phyloP scores from a whole-genome alignment of 2,113 vertebrate species.

The Zosterops lateralis region DNA sequence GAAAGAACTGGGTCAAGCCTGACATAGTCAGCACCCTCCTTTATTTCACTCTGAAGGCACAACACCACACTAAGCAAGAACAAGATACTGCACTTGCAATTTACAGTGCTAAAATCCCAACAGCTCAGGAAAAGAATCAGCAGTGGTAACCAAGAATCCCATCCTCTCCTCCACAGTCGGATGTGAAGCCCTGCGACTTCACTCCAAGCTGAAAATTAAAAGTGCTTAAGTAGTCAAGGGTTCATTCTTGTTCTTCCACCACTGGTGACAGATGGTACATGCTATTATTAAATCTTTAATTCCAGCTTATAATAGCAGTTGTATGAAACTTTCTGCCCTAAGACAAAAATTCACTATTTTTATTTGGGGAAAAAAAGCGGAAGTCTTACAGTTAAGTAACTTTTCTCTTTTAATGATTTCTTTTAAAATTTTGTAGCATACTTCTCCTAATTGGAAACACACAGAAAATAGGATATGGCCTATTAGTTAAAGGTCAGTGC shows the following conservation, averaged over 20 bases:
- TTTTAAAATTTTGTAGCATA: neutral
- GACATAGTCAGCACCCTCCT: neutral
- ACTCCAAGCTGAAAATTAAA: neutral
- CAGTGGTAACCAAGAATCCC: neutral
- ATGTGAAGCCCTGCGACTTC: neutral
- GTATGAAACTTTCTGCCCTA: neutral
- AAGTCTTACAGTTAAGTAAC: slow-evolving; percentile 9
- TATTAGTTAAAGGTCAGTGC: slow-evolving; percentile 47
- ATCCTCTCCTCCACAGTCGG: neutral
- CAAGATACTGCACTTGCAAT: neutral
- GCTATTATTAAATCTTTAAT: slow-evolving; percentile 33
- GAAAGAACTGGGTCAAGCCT: neutral
- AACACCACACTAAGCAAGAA: neutral
- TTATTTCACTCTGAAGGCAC: neutral
- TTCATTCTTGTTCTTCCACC: neutral
- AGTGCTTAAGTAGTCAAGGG: neutral
- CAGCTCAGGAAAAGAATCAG: neutral
- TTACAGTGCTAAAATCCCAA: neutral
- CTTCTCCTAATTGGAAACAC: slow-evolving; percentile 52
- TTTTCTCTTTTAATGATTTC: neutral
- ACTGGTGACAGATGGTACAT: neutral
- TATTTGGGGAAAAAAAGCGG: neutral
- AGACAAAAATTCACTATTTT: neutral
- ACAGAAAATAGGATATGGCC: slow-evolving; percentile 27
- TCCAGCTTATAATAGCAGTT: neutral